Evolutionary conservation across 2,888 invertebrate genomes (phyloP), one percentile per base, ranked within the genome.

Genomic region (Emesis russula): DNA sequence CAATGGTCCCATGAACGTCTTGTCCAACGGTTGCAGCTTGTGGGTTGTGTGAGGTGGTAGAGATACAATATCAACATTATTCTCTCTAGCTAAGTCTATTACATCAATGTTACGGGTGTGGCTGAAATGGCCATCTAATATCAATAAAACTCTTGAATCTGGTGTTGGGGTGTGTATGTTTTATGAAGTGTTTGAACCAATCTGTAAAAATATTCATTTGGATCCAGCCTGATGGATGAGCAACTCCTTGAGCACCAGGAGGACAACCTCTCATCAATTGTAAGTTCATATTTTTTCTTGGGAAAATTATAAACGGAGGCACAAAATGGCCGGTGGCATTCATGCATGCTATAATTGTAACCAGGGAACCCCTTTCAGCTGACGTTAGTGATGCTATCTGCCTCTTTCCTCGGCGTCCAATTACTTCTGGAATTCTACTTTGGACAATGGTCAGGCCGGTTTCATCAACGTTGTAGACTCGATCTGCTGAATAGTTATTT

Each of bases 1-100:
- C 15, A 96, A 85, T 13, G 95, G 93, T 15, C 95, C 94, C 96
- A 96, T 96, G 58, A 97, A 95, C 7, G 95, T 93, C 58, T 93
- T 95, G 81, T 96, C 96, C 31, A 96, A 71, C 6, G 94, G 94
- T 83, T 96, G 95, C 71, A 96, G 48, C 83, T 95, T 95, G 86
- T 95, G 92, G 2, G 94, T 92, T 48, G 92, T 82, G 85, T 96
- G 94, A 81, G 92, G 94, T 48, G 95, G 95, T 41, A 95, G 79
- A 63, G 80, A 94, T 36, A 95, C 74, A 41, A 95, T 95, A 58
- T 78, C 83, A 15, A 94, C 93, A 87, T 95, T 83, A 89, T 95
- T 95, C 70, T 92, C 89, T 75, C 92, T 78, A 68, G 83, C 79
- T 25, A 79, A 31, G 63, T 79, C 68, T 68, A 74, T 78, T n/a